phyloP scores from a whole-genome alignment of 2,113 vertebrate species.

The Siniperca chuatsi region DNA sequence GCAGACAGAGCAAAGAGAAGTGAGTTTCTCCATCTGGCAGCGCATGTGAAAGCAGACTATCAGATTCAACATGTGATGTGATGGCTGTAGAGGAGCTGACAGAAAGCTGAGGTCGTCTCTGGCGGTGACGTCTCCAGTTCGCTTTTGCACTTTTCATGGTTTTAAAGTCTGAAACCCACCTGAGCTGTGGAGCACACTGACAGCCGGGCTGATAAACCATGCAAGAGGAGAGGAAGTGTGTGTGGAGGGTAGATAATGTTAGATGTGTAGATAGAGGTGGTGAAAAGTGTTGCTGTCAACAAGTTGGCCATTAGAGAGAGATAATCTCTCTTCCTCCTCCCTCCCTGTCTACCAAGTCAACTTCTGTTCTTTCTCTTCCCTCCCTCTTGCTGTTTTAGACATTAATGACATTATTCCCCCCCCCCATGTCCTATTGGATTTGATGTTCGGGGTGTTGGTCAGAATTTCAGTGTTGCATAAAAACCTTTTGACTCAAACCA shows the following conservation, averaged over 20 bases:
- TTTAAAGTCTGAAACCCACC: slow-evolving; percentile 49
- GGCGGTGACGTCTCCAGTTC: slow-evolving; percentile 60
- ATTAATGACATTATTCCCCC: neutral
- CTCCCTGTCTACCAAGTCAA: slow-evolving; percentile 41
- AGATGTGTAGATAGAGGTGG: slow-evolving; percentile 73
- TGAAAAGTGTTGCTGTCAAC: slow-evolving; percentile 79
- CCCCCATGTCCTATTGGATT: neutral
- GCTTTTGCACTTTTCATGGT: slow-evolving; percentile 29
- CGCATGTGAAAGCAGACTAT: slow-evolving; percentile 6
- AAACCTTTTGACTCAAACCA: neutral
- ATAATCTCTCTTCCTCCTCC: slow-evolving; percentile 73
- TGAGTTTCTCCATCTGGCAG: neutral
- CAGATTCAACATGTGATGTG: slow-evolving; percentile 14
- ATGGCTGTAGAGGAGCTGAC: slow-evolving; percentile 28
- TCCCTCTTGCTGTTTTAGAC: neutral
- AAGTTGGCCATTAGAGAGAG: slow-evolving; percentile 75
- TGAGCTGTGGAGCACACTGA: slow-evolving; percentile 45
- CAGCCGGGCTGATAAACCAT: slow-evolving; percentile 61
- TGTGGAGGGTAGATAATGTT: slow-evolving; percentile 47
- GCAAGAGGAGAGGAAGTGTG: slow-evolving; percentile 43
- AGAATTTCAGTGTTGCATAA: neutral
- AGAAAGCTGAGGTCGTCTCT: slow-evolving; percentile 34
- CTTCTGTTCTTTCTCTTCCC: slow-evolving; percentile 55
- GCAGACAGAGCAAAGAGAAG: neutral
- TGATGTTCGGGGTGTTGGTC: neutral